Base-by-base conservation (phyloP, 2,797 vertebrate genomes). In the Tinamus major region DNA sequence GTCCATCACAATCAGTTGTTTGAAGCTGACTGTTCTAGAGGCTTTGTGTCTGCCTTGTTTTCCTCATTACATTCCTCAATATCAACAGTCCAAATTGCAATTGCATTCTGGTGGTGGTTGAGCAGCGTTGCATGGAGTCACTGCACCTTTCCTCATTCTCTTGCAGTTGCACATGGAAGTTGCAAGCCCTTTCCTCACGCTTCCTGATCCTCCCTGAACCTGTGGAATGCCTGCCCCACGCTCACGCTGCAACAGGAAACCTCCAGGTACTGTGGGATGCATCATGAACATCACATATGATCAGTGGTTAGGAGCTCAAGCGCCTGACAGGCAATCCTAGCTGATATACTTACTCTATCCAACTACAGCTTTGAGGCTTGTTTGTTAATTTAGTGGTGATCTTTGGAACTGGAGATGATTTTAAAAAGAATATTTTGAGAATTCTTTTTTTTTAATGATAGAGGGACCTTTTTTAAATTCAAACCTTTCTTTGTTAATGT, bases 31-130 rank as follows among this genome's bases (percentile, higher is more conserved):
- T 61, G 2, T 71, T 90, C 29, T 76, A 19, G 9, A 79, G 53
- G 9, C 19, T 87, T 90, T 91, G 31, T 15, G 5, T 9, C 61
- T 35, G 20, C 55, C 49, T 76, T 65, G 11, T 81, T 88, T 88
- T 16, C 35, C 75, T 79, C n/a, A 39, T 39, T 64, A 67, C 27
- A 41, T 79, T 76, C 14, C 20, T 72, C 17, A 35, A 0, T 41
- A 37, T 33, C 9, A 55, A 39, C 59, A 69, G 42, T 74, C 39
- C 67, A 27, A 48, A 20, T 41, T 84, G n/a, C 46, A 65, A 21
- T 1, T 2, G 14, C 53, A 16, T 5, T 7, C 17, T 2, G 2
- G 10, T 63, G 18, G 19, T 2, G 0, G 46, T 75, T 51, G 23
- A 37, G 39, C 9, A 31, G 11, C 3, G 2, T 11, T 19, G 31